Conservation (phyloP, 2,888 invertebrate genomes). For the Heliconius charithonia region DNA sequence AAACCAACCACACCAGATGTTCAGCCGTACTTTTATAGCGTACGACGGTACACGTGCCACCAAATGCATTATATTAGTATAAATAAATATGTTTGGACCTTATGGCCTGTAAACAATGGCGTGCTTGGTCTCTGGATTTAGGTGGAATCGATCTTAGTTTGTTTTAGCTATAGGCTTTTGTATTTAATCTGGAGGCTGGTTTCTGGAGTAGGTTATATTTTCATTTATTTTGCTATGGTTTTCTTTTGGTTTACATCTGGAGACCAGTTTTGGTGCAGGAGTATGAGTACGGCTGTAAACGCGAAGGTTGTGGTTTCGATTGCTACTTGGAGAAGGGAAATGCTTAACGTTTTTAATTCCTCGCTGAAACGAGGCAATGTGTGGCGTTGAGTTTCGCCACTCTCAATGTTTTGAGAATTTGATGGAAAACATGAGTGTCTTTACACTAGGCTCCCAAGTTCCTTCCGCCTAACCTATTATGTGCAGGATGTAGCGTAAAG, state of each 20-base stretch:
- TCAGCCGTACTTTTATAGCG: constrained; percentile 73
- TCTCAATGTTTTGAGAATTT: not conserved
- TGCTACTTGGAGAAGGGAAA: not conserved
- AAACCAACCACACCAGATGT: constrained; percentile 72
- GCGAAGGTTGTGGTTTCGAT: not conserved
- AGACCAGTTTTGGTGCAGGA: too few species aligned
- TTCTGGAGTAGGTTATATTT: too few species aligned
- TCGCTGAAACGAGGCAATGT: not conserved
- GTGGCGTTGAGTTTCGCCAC: not conserved
- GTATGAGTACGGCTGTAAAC: too few species aligned
- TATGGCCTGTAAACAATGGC: constrained; percentile 67
- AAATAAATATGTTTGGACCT: constrained; percentile 68
- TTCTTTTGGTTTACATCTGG: not conserved
- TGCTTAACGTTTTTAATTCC: not conserved
- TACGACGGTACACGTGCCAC: constrained; percentile 67
- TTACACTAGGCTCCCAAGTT: not conserved
- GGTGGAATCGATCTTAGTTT: not conserved
- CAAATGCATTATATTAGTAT: constrained; percentile 68
- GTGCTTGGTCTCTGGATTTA: not conserved
- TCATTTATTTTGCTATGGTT: not conserved
- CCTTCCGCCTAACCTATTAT: not conserved
- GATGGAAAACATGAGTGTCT: not conserved
- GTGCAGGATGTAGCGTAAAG: not conserved
- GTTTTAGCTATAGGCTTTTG: too few species aligned
- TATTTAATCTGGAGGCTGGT: too few species aligned